Conservation (phyloP, 2,888 invertebrate species). For the Hemistola chrysoprasaria region DNA sequence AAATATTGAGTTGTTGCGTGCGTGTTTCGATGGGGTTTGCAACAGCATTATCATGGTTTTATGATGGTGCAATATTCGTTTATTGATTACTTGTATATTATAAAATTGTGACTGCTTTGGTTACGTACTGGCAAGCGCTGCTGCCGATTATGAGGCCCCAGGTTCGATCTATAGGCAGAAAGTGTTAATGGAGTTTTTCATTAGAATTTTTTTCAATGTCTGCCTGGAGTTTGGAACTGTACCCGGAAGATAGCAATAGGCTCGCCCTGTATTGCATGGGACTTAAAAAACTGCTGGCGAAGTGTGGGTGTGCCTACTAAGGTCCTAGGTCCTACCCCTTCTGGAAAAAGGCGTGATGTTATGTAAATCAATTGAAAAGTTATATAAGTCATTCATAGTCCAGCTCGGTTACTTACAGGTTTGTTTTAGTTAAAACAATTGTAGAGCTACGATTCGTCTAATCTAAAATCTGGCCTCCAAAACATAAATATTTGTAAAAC, state of each 20-base stretch:
- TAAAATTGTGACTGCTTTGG: not conserved
- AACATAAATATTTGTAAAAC: slow-evolving; percentile 56
- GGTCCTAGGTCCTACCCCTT: too few relatives aligned
- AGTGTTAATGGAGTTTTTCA: too few relatives aligned
- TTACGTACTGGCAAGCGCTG: too few relatives aligned
- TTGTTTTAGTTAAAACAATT: slow-evolving; percentile 48
- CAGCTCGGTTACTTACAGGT: slow-evolving; percentile 43
- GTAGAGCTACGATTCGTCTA: slow-evolving; percentile 57
- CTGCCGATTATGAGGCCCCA: too few relatives aligned
- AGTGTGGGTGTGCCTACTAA: too few relatives aligned
- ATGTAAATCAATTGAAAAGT: slow-evolving; percentile 5
- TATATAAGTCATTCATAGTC: slow-evolving; percentile 30
- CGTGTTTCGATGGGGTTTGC: not conserved
- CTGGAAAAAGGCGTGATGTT: not conserved
- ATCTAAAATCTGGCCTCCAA: slow-evolving; percentile 54
- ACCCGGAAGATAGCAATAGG: too few relatives aligned
- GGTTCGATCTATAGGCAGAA: too few relatives aligned
- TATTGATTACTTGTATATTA: slow-evolving; percentile 1
- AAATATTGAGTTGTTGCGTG: slow-evolving; percentile 15
- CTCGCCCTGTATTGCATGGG: too few relatives aligned
- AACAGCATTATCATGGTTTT: not conserved
- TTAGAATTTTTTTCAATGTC: too few relatives aligned
- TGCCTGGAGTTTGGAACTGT: too few relatives aligned
- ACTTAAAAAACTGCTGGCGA: too few relatives aligned
- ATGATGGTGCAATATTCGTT: not conserved